Conservation (phyloP, 2,888 invertebrate genomes). For the Megaustenia siamemsis region DNA sequence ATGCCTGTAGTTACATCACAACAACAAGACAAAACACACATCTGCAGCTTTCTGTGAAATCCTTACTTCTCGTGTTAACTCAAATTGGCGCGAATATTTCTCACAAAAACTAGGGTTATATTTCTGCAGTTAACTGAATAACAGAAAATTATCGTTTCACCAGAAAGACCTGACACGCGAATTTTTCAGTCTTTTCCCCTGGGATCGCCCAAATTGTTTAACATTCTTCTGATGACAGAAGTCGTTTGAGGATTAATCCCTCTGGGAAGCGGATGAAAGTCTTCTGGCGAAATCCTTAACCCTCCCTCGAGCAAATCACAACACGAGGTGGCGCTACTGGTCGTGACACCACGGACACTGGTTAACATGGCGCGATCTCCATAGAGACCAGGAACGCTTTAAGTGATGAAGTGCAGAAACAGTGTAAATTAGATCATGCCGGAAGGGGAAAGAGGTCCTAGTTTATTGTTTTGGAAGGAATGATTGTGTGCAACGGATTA, state of each 20-base stretch:
- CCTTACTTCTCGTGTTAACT: too few relatives aligned
- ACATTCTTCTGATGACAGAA: conserved; percentile 12
- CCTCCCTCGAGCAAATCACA: conserved; percentile 48
- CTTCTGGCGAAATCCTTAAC: neutral
- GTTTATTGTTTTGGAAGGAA: conserved; percentile 31
- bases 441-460: neutral
- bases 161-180: neutral
- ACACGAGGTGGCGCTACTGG: conserved; percentile 49
- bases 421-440: conserved; percentile 15
- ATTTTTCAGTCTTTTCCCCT: neutral
- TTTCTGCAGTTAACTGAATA: neutral
- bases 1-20: too few relatives aligned
- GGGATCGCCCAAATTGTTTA: conserved; percentile 1
- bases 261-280: neutral
- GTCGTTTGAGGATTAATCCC: neutral
- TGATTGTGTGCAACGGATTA: neutral
- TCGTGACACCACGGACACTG: conserved; percentile 48
- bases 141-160: conserved; percentile 9
- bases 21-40: conserved; percentile 3
- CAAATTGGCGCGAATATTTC: neutral
- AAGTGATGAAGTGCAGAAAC: conserved; percentile 27
- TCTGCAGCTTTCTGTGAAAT: neutral
- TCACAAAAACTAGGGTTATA: neutral
- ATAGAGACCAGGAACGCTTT: conserved; percentile 8
- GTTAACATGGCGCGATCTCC: conserved; percentile 36